Percentiles rank a stretch among this genome's conserved stretches.
Conservation (phyloP, 2,113 vertebrate genomes). For the Leiothrix lutea region DNA sequence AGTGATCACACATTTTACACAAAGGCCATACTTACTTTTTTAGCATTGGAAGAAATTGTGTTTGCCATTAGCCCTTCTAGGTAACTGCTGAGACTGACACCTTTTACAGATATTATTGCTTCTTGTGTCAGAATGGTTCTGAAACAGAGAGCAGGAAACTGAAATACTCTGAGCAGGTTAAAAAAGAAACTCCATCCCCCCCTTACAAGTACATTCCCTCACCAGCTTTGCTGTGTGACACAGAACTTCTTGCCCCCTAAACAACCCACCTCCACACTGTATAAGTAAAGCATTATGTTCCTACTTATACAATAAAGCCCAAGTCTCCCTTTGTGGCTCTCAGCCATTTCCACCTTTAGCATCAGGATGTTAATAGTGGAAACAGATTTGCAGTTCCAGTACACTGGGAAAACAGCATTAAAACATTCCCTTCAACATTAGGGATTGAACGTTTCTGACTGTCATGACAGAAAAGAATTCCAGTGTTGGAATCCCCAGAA, state of each 20-base stretch:
- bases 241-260: not conserved
- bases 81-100: constrained; percentile 95
- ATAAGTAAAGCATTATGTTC: not conserved
- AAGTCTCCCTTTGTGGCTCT: not conserved
- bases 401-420: not conserved
- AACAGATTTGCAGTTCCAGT: not conserved
- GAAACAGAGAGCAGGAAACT: not conserved
- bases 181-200: not conserved
- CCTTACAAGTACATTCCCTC: not conserved
- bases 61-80: constrained; percentile 94
- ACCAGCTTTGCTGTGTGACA: rapidly evolving
- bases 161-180: not conserved
- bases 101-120: constrained; percentile 95
- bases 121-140: constrained; percentile 96
- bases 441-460: not conserved
- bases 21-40: constrained; percentile 79
- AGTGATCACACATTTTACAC: not conserved
- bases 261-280: not conserved
- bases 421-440: not conserved
- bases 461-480: not conserved
- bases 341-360: not conserved
- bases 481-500: not conserved
- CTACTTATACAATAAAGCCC: not conserved
- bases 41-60: constrained; percentile 91
- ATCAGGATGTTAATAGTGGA: not conserved